Evolutionary conservation across 2,113 vertebrate genomes (phyloP), one percentile per base, ranked within the genome.

Genomic region (human (Homo sapiens)): DNA sequence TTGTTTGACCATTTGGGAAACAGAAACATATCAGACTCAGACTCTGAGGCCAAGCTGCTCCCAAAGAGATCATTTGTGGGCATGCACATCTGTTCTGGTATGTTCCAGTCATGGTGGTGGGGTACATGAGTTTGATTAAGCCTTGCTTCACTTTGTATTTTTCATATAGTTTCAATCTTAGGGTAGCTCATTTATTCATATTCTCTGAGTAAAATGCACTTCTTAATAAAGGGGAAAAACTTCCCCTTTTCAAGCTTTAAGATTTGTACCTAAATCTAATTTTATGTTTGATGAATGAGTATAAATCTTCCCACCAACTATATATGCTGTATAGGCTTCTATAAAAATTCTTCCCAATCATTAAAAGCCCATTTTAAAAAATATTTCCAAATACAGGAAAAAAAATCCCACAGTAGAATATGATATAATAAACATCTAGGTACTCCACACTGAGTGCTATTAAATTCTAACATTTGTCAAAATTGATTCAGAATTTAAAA

Each of bases 401-500:
- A 38, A 76, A 18, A 50, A 43, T 22, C 22, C 22, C 5, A 52
- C n/a, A n/a, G 30, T 40, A 93, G 13, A 95, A n/a, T 90, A 78
- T 68, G 23, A 52, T 43, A 14, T 52, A 89, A 75, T 12, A 93
- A n/a, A 59, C 1, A 16, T 70, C 20, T 25, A 73, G 27, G 22
- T 61, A 20, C 35, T 64, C 8, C 16, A 20, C 9, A 35, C 9
- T 96, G 32, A 43, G 32, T 9, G 79, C 4, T 52, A 13, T 22
- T 73, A 59, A 76, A n/a, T 68, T 73, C 9, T 75, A 82, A 66
- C 32, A 89, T 89, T 88, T 81, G 17, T 84, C 48, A 96, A 89
- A 87, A 55, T 40, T 45, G 20, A 94, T 52, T 80, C 35, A 68
- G 43, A 93, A 78, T 75, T 90, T 96, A 66, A 78, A 70, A 91